Base-by-base conservation (phyloP, 37 sponge, comb jelly and placozoan genomes). In the Halisarca cf. caerulea region DNA sequence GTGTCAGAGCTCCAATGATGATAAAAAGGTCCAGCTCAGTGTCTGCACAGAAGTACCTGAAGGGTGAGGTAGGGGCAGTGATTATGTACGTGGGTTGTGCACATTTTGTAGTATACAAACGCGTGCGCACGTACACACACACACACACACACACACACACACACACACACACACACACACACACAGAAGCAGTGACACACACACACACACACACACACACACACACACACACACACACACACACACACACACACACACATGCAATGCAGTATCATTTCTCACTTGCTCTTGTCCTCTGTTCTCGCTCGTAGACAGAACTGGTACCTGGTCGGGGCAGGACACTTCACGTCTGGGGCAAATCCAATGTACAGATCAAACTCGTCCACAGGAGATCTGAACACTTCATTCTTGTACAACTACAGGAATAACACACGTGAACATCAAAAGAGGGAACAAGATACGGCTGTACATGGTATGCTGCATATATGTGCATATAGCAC, bases 21-120 rank as follows among this genome's bases (percentile, higher is more conserved):
- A 61, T 84, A 0, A 87, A 54, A 82, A 93, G 83, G 39, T 91
- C 91, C 28, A 85, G 85, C 33, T 93, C 91, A 20, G 83, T 84
- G 54, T 96, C 97, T 33, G 92, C 92, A 89, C 97, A 96, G 39
- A 93, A 68, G 80, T 86, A 93, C 25, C 85, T 88, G 71, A 40
- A n/a, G n/a, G n/a, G n/a, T n/a, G n/a, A n/a, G n/a, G n/a, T n/a
- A n/a, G n/a, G n/a, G n/a, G n/a, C n/a, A n/a, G n/a, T n/a, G n/a
- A n/a, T n/a, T n/a, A n/a, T n/a, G n/a, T n/a, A n/a, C n/a, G n/a
- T n/a, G n/a, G n/a, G n/a, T n/a, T n/a, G n/a, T n/a, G n/a, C n/a
- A n/a, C n/a, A n/a, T n/a, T n/a, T n/a, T n/a, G n/a, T n/a, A n/a
- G n/a, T n/a, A n/a, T n/a, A n/a, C n/a, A n/a, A n/a, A n/a, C n/a